Evolutionary conservation across 2,113 vertebrate genomes (phyloP).

Genomic region (Bubalus kerabau): DNA sequence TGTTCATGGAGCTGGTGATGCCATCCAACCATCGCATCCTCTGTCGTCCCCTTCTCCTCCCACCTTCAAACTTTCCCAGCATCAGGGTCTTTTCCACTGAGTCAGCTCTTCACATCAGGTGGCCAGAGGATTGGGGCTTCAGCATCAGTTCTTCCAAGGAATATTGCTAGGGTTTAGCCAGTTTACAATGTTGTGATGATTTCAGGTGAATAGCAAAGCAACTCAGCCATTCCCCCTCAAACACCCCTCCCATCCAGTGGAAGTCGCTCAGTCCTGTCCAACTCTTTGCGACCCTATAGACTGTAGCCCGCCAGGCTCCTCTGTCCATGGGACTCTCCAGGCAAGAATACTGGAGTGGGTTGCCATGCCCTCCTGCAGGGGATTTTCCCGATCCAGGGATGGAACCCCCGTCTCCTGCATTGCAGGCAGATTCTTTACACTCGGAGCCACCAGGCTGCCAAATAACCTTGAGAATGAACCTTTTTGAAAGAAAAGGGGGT

Average conservation of each 20-base stretch:
- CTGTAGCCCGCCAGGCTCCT: fast-evolving
- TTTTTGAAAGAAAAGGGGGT: not conserved
- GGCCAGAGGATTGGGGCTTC: not conserved
- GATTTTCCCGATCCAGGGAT: not conserved
- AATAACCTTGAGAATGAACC: not conserved
- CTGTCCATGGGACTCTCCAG: not conserved
- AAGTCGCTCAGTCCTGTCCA: fast-evolving
- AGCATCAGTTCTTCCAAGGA: not conserved
- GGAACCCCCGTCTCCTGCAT: not conserved
- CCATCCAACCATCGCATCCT: not conserved
- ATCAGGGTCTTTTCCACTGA: not conserved
- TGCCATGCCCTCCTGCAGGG: not conserved
- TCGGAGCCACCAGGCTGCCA: not conserved
- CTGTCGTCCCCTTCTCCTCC: not conserved
- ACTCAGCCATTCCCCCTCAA: not conserved
- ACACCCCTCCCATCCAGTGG: not conserved
- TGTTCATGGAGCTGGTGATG: fast-evolving
- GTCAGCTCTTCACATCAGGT: not conserved
- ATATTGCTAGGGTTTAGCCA: not conserved
- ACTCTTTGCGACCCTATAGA: not conserved
- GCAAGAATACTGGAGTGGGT: not conserved
- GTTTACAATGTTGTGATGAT: not conserved
- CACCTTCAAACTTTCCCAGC: not conserved
- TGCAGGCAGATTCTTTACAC: not conserved
- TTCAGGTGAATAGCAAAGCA: not conserved